A percentile compares a stretch with the other conserved stretches of the same genome.
Evolutionary conservation across 2,888 invertebrate species (phyloP).

Genomic region (Mythimna loreyi): DNA sequence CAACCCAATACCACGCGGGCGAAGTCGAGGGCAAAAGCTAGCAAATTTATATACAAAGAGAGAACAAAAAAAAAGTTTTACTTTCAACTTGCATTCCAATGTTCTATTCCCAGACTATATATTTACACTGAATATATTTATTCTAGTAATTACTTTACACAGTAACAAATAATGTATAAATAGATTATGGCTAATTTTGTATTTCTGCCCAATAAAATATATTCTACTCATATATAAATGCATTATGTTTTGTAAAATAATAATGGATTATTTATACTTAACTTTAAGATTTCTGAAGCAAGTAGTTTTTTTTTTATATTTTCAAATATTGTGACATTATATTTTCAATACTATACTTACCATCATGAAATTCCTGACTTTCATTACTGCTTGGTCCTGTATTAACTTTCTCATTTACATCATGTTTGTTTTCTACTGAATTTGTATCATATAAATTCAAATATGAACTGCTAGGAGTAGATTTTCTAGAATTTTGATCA

Average conservation of each 20-base stretch:
- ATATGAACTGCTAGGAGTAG: constrained; percentile 86
- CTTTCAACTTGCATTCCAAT: neutral
- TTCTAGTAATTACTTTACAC: constrained; percentile 3
- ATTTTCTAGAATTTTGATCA: constrained; percentile 84
- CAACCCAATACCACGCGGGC: too few relatives aligned
- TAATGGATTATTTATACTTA: neutral
- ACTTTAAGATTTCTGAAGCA: neutral
- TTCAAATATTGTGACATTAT: neutral
- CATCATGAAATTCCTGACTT: constrained; percentile 77
- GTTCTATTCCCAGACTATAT: neutral
- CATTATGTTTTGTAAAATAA: neutral
- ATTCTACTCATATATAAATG: neutral
- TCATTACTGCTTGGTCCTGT: constrained; percentile 73
- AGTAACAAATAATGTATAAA: neutral
- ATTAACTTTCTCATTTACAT: constrained; percentile 72
- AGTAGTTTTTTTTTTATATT: constrained; percentile 2
- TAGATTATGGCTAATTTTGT: neutral
- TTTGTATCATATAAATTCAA: constrained; percentile 83
- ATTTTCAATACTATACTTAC: constrained; percentile 68
- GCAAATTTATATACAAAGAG: too few relatives aligned
- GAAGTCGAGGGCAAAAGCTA: too few relatives aligned
- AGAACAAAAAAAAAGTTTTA: too few relatives aligned
- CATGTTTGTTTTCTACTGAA: constrained; percentile 72
- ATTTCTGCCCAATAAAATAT: neutral
- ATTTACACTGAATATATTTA: constrained; percentile 10